Base-by-base conservation (phyloP, 2,888 invertebrate genomes). In the Andrena dorsata region DNA sequence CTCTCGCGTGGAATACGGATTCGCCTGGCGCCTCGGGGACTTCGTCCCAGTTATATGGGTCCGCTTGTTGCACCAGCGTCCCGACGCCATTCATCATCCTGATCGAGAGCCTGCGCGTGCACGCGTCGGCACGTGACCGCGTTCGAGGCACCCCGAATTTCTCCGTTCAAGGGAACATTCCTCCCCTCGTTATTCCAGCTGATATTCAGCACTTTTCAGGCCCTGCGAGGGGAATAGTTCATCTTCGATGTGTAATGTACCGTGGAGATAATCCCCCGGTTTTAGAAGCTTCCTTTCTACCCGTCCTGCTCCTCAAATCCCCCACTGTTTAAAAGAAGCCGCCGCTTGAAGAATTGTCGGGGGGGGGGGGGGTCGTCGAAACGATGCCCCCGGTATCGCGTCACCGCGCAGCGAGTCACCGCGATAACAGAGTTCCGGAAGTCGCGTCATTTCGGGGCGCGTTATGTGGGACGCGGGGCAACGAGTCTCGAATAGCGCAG, bases 1-100 rank as follows among this genome's bases (percentile, higher is more conserved):
- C 56, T 56, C 56, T 56, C 65, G 2, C 35, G 58, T 66, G 49
- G 74, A 66, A 71, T 76, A 68, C 83, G 75, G 82, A 70, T 75
- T 47, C 61, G 20, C 35, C 16, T 6, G 66, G 28, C 53, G 71
- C 74, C 76, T 74, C 60, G 47, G 81, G 77, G 70, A 83, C 65
- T 41, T 64, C 60, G 76, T 64, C 68, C 80, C 66, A 58, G 66
- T 80, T 76, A 83, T 47, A 60, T 53, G 41, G 1, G 41, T 41
- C 41, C 53, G 49, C 41, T n/a, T 1, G 26, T n/a, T 61, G 56
- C 23, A 28, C n/a, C n/a, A 13, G 35, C 49, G 51, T 61, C 61
- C 58, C 56, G 53, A 13, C 49, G 60, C 53, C 56, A 83, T 73
- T 70, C 79, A 49, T 76, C 74, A 53, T 63, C 65, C 73, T 41